Base-by-base conservation (phyloP, 2,888 invertebrate species). In the Leptinotarsa juncta region DNA sequence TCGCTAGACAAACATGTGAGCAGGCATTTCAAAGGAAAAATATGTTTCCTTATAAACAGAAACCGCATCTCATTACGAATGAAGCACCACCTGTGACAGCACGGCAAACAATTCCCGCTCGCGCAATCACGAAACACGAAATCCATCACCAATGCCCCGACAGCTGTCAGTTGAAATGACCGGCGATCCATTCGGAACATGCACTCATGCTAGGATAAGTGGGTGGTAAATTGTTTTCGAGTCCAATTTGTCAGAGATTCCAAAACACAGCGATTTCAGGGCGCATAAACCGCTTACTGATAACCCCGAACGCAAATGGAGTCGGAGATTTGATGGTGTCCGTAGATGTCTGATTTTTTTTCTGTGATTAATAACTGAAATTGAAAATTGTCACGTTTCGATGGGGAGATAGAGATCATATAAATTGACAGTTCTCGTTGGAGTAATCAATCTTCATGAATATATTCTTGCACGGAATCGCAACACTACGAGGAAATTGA, bases 101-200 rank as follows among this genome's bases (percentile, higher is more conserved):
- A 48, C 26, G 48, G 73, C 62, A 50, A 76, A 67, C 51, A 70
- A 66, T 42, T 60, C 71, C 65, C 69, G 20, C 68, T 69, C 53
- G 57, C 70, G 57, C 70, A 74, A 72, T 74, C 62, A 62, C 62
- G 42, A 42, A 62, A 62, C 62, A 62, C 62, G 32, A 67, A 72
- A 77, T 77, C 66, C 77, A 77, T 77, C 77, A 77, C 77, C 62
- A 65, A 76, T 72, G 72, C 65, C 67, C 42, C 70, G 77, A 77
- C 77, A 77, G 74, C 72, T 77, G 77, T 77, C 77, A 70, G 70
- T 68, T 57, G 68, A 49, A 68, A 77, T 76, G 70, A 73, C 73
- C 71, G 73, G 73, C 62, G 73, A 75, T 77, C 74, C 74, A 65
- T 77, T 77, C 72, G 67, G 67, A 77, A 77, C 67, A 71, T 68